Evolutionary conservation across 2,888 invertebrate species (phyloP).

Genomic region (Creontiades dilutus): DNA sequence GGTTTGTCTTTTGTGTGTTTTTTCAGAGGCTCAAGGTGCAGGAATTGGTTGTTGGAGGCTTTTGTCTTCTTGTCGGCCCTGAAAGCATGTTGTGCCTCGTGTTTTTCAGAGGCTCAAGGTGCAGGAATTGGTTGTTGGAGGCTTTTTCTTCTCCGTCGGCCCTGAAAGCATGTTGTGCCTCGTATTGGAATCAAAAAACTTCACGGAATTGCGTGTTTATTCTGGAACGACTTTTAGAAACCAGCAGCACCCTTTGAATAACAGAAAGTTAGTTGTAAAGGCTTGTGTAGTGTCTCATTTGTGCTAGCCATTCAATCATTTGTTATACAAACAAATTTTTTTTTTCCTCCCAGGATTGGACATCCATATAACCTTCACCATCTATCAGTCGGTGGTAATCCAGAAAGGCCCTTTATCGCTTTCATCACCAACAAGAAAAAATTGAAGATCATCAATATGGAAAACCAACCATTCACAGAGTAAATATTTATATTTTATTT

Average conservation of each 20-base stretch:
- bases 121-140: conserved; percentile 32
- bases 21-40: conserved; percentile 35
- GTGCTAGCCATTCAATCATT: too few relatives aligned
- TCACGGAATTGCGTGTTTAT: conserved; percentile 5
- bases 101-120: conserved; percentile 45
- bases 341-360: conserved; percentile 58
- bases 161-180: conserved; percentile 10
- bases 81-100: background rate
- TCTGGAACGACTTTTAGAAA: conserved; percentile 55
- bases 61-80: conserved; percentile 16
- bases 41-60: conserved; percentile 51
- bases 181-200: conserved; percentile 6
- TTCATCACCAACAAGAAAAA: conserved; percentile 5
- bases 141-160: conserved; percentile 40
- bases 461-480: background rate
- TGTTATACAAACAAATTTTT: background rate
- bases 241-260: conserved; percentile 50
- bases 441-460: conserved; percentile 41
- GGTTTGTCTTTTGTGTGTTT: background rate
- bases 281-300: too few relatives aligned
- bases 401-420: conserved; percentile 48
- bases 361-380: conserved; percentile 42
- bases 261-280: conserved; percentile 17
- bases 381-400: conserved; percentile 56
- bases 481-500: too few relatives aligned